Evolutionary conservation across 2,113 vertebrate species (phyloP).

Genomic region (Ceuthmochares aereus): DNA sequence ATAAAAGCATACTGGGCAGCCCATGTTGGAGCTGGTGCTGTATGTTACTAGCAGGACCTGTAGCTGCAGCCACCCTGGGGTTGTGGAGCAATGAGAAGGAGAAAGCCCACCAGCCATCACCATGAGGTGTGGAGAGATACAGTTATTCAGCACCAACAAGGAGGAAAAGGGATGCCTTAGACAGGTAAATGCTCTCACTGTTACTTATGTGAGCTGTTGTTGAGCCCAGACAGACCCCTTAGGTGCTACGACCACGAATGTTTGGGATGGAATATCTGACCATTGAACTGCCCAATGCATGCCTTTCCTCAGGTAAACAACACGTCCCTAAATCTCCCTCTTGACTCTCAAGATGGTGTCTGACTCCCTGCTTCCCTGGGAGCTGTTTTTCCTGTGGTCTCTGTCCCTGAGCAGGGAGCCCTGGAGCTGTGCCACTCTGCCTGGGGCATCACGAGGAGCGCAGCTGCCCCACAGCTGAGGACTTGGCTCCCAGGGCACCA

Average conservation of each 20-base stretch:
- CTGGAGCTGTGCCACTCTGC: accelerated
- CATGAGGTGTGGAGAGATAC: background rate
- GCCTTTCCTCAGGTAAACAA: background rate
- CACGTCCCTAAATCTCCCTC: background rate
- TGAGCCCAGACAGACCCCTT: background rate
- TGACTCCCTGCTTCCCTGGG: background rate
- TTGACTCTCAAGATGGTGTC: background rate
- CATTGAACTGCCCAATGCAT: accelerated
- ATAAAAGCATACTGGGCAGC: background rate
- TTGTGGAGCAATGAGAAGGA: background rate
- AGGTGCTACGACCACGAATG: background rate
- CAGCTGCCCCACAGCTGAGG: background rate
- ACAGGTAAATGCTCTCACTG: background rate
- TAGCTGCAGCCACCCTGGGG: background rate
- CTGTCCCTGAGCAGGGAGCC: background rate
- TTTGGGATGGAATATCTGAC: background rate
- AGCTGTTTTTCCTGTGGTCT: background rate
- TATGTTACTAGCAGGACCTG: background rate
- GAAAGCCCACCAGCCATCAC: background rate
- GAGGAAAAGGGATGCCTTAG: background rate
- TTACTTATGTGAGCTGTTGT: background rate
- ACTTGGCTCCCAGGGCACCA: accelerated
- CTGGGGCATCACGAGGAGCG: accelerated
- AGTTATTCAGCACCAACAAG: background rate
- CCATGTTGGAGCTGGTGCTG: background rate